A percentile compares a stretch with the other conserved stretches of the same genome.
Evolutionary conservation across 2,888 invertebrate species (phyloP).

Genomic region (Chaitophorus viminalis): DNA sequence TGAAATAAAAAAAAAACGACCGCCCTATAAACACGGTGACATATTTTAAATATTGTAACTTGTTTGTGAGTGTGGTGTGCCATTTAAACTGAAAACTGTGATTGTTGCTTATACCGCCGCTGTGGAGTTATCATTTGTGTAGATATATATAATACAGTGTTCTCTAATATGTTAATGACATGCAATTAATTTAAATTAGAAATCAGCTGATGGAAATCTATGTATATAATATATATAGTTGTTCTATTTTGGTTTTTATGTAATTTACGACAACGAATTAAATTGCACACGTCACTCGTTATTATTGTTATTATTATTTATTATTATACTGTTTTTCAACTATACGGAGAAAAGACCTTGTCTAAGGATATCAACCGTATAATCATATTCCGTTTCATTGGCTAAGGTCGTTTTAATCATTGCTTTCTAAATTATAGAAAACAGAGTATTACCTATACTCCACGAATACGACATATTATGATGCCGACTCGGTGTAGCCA

Average conservation of each 20-base stretch:
- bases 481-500: background rate
- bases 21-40: background rate
- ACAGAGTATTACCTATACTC: background rate
- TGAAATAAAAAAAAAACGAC: constrained; percentile 1
- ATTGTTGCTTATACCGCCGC: background rate
- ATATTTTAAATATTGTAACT: background rate
- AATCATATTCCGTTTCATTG: background rate
- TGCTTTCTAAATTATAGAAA: constrained; percentile 7
- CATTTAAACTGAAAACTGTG: background rate
- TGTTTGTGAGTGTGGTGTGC: background rate
- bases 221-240: background rate
- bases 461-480: background rate
- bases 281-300: background rate
- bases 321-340: background rate
- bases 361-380: background rate
- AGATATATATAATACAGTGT: background rate
- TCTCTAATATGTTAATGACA: background rate
- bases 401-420: constrained; percentile 13
- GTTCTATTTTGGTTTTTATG: background rate
- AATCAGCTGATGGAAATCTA: background rate
- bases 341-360: background rate
- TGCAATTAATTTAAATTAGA: background rate
- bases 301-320: background rate
- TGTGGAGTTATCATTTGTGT: background rate
- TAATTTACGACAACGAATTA: background rate